A percentile compares a stretch with the other conserved stretches of the same genome.
Evolutionary conservation across 2,888 invertebrate species (phyloP).

Genomic region (Lepetodrilus schrolli): DNA sequence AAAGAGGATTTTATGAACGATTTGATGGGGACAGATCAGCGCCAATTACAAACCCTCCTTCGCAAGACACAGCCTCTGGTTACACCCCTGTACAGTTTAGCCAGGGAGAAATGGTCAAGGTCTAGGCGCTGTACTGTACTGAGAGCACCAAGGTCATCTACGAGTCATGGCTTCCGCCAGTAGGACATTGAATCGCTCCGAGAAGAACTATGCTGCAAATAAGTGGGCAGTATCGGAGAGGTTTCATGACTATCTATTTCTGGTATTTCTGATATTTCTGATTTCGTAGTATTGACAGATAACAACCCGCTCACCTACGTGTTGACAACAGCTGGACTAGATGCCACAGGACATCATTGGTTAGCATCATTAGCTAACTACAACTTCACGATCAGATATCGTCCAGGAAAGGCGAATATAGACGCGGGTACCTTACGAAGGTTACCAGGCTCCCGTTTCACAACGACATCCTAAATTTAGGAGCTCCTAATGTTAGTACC

Average conservation of each 20-base stretch:
- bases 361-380: slow-evolving; percentile 36
- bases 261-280: too few species aligned
- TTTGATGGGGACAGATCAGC: too few species aligned
- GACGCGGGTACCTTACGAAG: slow-evolving; percentile 49
- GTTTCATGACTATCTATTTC: slow-evolving; percentile 34
- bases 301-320: slow-evolving; percentile 47
- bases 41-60: too few species aligned
- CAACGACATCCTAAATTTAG: too few species aligned
- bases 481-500: too few species aligned
- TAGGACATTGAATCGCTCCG: slow-evolving; percentile 35
- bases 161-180: slow-evolving; percentile 44
- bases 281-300: slow-evolving; percentile 40
- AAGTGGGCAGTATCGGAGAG: slow-evolving; percentile 42
- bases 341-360: slow-evolving; percentile 46
- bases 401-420: slow-evolving; percentile 39
- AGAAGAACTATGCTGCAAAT: slow-evolving; percentile 38
- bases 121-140: slow-evolving; percentile 41
- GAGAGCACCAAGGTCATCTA: slow-evolving; percentile 31
- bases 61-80: too few species aligned
- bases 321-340: slow-evolving; percentile 40
- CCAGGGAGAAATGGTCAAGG: too few species aligned
- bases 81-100: too few species aligned
- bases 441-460: too few species aligned
- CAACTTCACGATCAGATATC: slow-evolving; percentile 42
- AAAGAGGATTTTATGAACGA: too few species aligned